Conservation (phyloP, 2,888 invertebrate genomes). For the Drosophila borealis region DNA sequence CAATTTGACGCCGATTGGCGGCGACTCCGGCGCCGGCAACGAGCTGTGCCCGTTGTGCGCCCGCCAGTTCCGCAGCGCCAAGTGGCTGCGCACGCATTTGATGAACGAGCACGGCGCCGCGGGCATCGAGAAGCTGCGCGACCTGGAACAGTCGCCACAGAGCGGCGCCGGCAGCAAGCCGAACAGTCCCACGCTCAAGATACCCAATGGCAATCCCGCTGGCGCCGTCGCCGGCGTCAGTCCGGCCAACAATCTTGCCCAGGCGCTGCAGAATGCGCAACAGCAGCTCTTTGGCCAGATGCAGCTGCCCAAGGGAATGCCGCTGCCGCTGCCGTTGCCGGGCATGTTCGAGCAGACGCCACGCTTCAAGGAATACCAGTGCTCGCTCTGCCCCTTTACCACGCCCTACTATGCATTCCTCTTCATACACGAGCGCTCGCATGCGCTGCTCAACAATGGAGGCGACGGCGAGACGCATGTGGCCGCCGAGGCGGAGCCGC, state of each 20-base stretch:
- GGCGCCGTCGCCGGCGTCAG: conserved; percentile 61
- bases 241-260: conserved; percentile 81
- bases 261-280: conserved; percentile 81
- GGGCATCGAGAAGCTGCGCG: conserved; percentile 84
- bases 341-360: conserved; percentile 80
- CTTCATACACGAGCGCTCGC: conserved; percentile 96
- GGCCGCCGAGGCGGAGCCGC: conserved; percentile 44
- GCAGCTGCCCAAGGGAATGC: conserved; percentile 79
- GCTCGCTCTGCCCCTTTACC: conserved; percentile 95
- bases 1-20: conserved; percentile 84
- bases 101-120: conserved; percentile 92
- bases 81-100: conserved; percentile 94
- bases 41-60: conserved; percentile 94
- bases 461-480: conserved; percentile 28
- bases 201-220: conserved; percentile 82
- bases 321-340: conserved; percentile 63
- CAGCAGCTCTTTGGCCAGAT: conserved; percentile 80
- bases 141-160: conserved; percentile 69
- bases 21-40: conserved; percentile 89
- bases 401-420: conserved; percentile 95
- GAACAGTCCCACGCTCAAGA: conserved; percentile 84
- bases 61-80: conserved; percentile 93
- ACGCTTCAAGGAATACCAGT: conserved; percentile 91
- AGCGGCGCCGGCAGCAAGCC: conserved; percentile 75
- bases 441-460: conserved; percentile 85